phyloP scores from a whole-genome alignment of 2,113 vertebrate species.

The Nettapus auritus region DNA sequence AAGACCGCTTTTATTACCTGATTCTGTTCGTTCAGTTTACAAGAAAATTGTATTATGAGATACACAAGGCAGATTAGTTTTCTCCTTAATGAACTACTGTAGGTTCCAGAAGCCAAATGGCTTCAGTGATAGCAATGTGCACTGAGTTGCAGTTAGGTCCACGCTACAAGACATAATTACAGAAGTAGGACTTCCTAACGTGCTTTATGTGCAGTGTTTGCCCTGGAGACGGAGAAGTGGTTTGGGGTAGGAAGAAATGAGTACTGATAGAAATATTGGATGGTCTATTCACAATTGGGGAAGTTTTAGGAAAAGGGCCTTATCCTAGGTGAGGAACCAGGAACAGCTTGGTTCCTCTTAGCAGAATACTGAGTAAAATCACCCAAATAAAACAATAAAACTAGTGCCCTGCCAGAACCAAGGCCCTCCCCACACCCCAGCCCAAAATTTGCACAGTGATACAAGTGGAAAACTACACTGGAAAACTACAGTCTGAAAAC shows the following conservation, averaged over 20 bases:
- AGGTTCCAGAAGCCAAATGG: not conserved
- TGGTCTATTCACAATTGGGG: not conserved
- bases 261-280: not conserved
- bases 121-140: not conserved
- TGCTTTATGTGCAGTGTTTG: not conserved
- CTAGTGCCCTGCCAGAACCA: not conserved
- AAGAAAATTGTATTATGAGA: not conserved
- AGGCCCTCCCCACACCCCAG: not conserved
- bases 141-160: not conserved
- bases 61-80: not conserved
- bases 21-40: not conserved
- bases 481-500: not conserved
- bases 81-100: not conserved
- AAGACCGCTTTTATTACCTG: not conserved
- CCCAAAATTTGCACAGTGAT: not conserved
- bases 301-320: not conserved
- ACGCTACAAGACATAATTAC: rapidly evolving
- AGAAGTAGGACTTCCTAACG: not conserved
- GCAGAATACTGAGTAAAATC: rapidly evolving
- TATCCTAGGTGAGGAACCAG: not conserved
- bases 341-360: not conserved
- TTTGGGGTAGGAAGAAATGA: not conserved
- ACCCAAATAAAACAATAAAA: not conserved
- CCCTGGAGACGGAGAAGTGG: not conserved
- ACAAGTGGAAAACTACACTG: not conserved